Evolutionary conservation across 2,113 vertebrate genomes (phyloP).

Genomic region (Coptodon rendalli): DNA sequence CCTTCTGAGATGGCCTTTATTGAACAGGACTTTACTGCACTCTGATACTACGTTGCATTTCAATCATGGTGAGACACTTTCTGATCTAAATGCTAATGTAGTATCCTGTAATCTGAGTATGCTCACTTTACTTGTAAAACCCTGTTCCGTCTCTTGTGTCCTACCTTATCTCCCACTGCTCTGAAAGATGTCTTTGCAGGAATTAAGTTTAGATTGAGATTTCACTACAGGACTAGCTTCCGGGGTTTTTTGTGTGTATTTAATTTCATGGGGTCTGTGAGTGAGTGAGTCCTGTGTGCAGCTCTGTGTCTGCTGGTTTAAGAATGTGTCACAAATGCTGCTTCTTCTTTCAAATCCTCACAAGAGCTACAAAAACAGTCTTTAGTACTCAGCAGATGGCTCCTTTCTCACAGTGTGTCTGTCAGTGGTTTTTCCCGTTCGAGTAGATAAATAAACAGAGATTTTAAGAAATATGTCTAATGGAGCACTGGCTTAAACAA

Average conservation of each 20-base stretch:
- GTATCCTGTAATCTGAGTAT: conserved; percentile 24
- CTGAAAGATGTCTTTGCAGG: conserved; percentile 35
- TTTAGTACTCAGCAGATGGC: neutral
- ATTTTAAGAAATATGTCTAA: neutral
- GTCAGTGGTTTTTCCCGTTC: neutral
- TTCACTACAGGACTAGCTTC: neutral
- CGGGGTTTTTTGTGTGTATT: neutral
- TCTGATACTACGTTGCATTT: conserved; percentile 25
- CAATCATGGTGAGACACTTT: conserved; percentile 22
- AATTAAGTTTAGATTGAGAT: conserved; percentile 26
- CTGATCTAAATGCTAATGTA: conserved; percentile 62
- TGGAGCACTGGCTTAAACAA: neutral
- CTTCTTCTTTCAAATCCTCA: conserved; percentile 17
- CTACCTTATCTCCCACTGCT: conserved; percentile 20
- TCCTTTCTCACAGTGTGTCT: neutral
- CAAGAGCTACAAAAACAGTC: neutral
- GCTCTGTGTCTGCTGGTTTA: neutral
- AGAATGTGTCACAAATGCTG: conserved; percentile 12
- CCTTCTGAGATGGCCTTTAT: neutral
- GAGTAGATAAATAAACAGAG: neutral
- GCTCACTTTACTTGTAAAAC: conserved; percentile 39
- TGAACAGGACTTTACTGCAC: conserved; percentile 40
- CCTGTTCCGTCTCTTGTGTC: conserved; percentile 14
- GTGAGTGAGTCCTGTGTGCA: neutral
- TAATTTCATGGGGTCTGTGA: neutral